A percentile compares a stretch with the other conserved stretches of the same genome.
phyloP scores from a whole-genome alignment of 2,113 vertebrate species.

The Rhagologus leucostigma region DNA sequence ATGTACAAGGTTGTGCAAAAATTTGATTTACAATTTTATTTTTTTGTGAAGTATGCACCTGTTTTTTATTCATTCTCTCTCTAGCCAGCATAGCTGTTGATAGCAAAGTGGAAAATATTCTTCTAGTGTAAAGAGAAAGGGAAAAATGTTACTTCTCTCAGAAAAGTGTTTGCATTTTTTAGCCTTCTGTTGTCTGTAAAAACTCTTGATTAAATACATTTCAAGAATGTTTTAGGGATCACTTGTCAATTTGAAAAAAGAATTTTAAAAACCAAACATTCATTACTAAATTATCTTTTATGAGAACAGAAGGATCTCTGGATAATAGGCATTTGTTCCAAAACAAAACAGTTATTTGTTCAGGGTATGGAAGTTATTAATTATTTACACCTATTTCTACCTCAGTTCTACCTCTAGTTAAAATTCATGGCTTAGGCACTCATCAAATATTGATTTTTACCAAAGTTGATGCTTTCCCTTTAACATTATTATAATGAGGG shows the following conservation, averaged over 20 bases:
- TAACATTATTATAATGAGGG: constrained; percentile 84
- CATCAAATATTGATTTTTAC: constrained; percentile 91
- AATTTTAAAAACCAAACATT: not conserved
- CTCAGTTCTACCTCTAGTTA: constrained; percentile 75
- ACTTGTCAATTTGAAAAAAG: not conserved
- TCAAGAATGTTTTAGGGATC: not conserved
- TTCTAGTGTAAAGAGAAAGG: not conserved
- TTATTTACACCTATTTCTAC: constrained; percentile 69
- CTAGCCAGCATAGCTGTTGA: not conserved
- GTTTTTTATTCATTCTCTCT: not conserved
- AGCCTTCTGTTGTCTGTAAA: not conserved
- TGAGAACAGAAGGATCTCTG: constrained; percentile 12
- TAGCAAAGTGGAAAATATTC: not conserved
- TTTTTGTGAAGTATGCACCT: not conserved
- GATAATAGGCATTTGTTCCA: constrained; percentile 25
- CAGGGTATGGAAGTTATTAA: constrained; percentile 62
- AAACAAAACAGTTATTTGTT: constrained; percentile 68
- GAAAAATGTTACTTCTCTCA: not conserved
- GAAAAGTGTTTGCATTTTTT: constrained; percentile 2
- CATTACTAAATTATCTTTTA: constrained; percentile 65
- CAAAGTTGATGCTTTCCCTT: constrained; percentile 77
- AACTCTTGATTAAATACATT: not conserved
- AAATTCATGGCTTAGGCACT: constrained; percentile 82
- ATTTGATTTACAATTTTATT: constrained; percentile 20
- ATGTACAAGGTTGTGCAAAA: not conserved